Evolutionary conservation across 2,888 invertebrate genomes (phyloP), one percentile per base, ranked within the genome.

Genomic region (Andrena praecox): DNA sequence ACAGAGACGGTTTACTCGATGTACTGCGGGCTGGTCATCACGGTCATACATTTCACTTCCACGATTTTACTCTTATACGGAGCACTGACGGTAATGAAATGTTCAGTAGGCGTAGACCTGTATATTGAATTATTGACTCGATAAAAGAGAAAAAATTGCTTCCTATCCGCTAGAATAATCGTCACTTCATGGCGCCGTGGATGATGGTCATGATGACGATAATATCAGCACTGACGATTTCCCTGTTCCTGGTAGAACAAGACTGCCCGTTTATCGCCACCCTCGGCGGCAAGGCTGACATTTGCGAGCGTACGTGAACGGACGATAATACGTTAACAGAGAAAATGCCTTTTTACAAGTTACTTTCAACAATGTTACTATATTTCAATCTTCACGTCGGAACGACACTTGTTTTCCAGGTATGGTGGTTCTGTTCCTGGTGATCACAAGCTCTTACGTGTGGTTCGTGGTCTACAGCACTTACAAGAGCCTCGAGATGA

Each of bases 381-480:
- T 42, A 42, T 42, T 42, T 42, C 12, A 42, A 42, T 42, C 42
- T 42, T 16, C 42, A 42, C 42, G 42, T 16, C 42, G 16, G 4
- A 4, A 16, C 42, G 42, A 42, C 42, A 16, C 42, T 42, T 1
- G 16, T 42, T 50, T 89, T 88, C 7, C 81, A 93, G 93, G 92
- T 42, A 70, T 92, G 12, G 74, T 92, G 59, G 87, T 91, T 5
- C 77, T 92, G 3, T 80, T 88, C n/a, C 76, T 91, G 16, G 90
- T 91, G 7, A 84, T 90, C 24, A 80, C 91, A 24, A 90, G 91
- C 66, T 91, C 94, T 77, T 94, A 94, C 88, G 86, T 93, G 73
- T 94, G 94, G 93, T 91, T 94, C 62, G 93, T 94, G 7, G 94
- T 94, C 2, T 94, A 94, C 87, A 94, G 94, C 64, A 93, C 93